Base-by-base conservation (phyloP, 1,140 invertebrate species). In the Condylostylus longicornis region DNA sequence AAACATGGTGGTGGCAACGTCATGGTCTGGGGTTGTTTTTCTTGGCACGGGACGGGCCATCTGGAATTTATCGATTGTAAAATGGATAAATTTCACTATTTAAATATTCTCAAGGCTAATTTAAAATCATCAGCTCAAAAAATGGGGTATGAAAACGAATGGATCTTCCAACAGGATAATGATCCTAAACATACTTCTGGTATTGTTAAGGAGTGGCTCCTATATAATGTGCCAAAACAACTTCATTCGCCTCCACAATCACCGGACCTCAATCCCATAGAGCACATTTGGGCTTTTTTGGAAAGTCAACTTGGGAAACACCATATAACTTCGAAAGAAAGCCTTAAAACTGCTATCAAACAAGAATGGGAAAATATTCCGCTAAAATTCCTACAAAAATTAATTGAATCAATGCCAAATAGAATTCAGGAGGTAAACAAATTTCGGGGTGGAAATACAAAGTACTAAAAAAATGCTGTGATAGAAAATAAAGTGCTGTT, bases 1-100 rank as follows among this genome's bases (percentile, higher is more conserved):
- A 63, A 63, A 44, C 51, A 60, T 38, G 50, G 54, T 29, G 49
- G 53, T 14, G 50, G 52, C 20, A 35, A 21, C 20, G 36, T 55
- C 5, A 57, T 62, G 52, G 47, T 57, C 10, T 62, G 56, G 54
- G 60, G 49, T 14, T 50, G 42, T 31, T 48, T 62, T 32, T 34
- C 42, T 12, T 28, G 35, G 2, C 21, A 25, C 27, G 52, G 48
- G 15, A 44, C 54, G 1, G 50, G 51, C 10, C 35, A 41, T 32
- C 14, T 61, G 18, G 33, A 36, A 5, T 38, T 45, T 32, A 42
- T 59, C 19, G 38, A 49, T 35, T 36, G 40, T 13, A 45, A 22
- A n/a, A 45, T 47, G 43, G 33, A 47, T 34, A 33, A 32, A 19
- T 8, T 15, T 18, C 13, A 33, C 10, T 47, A 47, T 32, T 41